Conservation (phyloP, 2,797 vertebrate species). For the Cryptoprocta ferox region DNA sequence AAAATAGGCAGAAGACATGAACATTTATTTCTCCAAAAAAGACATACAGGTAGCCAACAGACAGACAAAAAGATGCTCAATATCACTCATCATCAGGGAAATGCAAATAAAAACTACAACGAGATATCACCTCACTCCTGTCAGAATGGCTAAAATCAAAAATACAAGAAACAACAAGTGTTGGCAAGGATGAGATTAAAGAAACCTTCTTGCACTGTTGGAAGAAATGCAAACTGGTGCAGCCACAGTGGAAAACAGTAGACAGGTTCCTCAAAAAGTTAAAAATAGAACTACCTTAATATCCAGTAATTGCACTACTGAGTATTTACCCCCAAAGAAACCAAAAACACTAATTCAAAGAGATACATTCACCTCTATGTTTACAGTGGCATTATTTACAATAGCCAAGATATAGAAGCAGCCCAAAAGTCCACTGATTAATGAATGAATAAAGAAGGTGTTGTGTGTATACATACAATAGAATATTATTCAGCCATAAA, state of each 20-base stretch:
- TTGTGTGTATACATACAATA: background rate
- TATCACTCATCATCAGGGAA: background rate
- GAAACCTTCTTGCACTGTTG: background rate
- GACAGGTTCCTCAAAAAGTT: background rate
- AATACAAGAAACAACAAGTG: background rate
- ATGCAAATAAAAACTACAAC: background rate
- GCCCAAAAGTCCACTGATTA: background rate
- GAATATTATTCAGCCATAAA: background rate
- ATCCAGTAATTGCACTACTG: background rate
- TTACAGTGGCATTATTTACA: background rate
- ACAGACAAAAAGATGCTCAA: background rate
- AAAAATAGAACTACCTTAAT: background rate
- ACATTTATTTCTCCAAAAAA: background rate
- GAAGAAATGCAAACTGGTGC: background rate
- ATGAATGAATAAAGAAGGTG: background rate
- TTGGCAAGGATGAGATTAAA: background rate
- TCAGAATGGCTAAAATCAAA: background rate
- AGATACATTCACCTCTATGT: background rate
- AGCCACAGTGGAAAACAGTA: background rate
- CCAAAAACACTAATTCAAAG: background rate
- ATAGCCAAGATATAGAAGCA: background rate
- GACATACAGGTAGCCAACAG: background rate
- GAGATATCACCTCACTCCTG: background rate
- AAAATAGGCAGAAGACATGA: background rate
- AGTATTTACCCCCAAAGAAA: background rate